A percentile compares a stretch with the other conserved stretches of the same genome.
Conservation (phyloP, 2,797 vertebrate genomes). For the Kryptopterus vitreolus region DNA sequence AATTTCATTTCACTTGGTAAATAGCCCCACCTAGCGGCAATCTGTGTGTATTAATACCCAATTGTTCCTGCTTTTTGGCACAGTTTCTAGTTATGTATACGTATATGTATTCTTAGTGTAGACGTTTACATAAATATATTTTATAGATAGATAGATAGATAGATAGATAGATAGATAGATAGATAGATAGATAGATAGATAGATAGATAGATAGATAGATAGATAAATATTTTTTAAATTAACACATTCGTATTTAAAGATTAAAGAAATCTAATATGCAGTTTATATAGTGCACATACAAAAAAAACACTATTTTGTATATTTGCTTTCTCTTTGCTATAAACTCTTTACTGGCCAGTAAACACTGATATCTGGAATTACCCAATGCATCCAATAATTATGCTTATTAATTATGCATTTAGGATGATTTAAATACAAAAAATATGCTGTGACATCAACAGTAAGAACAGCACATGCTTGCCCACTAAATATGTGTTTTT, state of each 20-base stretch:
- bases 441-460: neutral
- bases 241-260: no score
- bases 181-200: no score
- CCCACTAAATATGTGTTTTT: neutral
- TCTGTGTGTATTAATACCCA: neutral
- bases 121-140: neutral
- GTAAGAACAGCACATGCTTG: neutral
- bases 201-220: no score
- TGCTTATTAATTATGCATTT: no score
- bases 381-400: neutral
- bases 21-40: neutral
- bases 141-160: neutral
- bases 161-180: no score
- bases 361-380: neutral
- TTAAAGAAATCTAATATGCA: no score
- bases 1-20: neutral
- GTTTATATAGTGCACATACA: no score
- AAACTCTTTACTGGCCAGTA: neutral
- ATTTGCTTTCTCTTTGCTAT: neutral
- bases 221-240: neutral
- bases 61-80: neutral
- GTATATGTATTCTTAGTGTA: neutral
- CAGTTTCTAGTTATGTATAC: neutral
- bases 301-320: neutral
- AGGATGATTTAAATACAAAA: neutral